Conservation (phyloP, 2,113 vertebrate genomes). For the Pleuronectes platessa region DNA sequence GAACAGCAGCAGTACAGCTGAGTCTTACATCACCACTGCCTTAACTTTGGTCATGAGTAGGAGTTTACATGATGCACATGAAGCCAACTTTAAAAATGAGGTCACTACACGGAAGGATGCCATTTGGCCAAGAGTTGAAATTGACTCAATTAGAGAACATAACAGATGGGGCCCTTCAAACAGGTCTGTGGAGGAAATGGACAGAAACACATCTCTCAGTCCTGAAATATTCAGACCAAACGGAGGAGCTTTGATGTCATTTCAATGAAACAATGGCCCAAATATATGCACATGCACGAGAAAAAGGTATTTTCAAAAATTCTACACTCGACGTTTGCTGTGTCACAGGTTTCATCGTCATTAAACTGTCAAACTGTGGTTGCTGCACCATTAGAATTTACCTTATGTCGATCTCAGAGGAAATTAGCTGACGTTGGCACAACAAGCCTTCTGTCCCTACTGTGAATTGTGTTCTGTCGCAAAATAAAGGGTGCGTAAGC, state of each 20-base stretch:
- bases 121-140: slow-evolving; percentile 16
- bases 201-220: neutral
- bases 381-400: neutral
- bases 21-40: slow-evolving; percentile 49
- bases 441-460: slow-evolving; percentile 1
- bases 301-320: neutral
- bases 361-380: neutral
- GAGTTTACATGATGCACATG: slow-evolving; percentile 37
- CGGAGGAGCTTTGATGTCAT: neutral
- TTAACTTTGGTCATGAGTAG: slow-evolving; percentile 42
- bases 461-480: neutral
- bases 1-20: neutral
- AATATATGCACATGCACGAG: slow-evolving; percentile 1
- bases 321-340: neutral
- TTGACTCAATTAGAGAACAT: neutral
- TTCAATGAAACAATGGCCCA: neutral
- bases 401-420: slow-evolving; percentile 2
- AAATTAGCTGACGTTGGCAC: neutral
- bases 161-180: neutral
- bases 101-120: slow-evolving; percentile 8
- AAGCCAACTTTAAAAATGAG: slow-evolving; percentile 30
- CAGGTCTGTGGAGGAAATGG: neutral
- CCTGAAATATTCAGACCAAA: neutral
- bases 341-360: slow-evolving; percentile 2
- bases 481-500: neutral